Conservation (phyloP, 2,888 invertebrate genomes). For the Stictocephala bisonia region DNA sequence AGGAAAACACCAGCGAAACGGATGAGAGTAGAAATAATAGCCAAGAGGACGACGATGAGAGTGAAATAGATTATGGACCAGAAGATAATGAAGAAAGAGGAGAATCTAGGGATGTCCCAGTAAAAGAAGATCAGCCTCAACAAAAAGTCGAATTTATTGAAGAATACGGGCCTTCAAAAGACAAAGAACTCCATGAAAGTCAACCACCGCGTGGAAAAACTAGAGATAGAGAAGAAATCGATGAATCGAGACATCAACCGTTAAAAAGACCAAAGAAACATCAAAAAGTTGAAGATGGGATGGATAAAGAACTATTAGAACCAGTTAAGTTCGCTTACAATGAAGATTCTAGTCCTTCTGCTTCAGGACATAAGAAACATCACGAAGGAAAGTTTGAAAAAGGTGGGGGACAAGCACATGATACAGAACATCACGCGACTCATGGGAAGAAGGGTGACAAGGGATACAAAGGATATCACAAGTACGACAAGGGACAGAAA, state of each 20-base stretch:
- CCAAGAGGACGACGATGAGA: neutral
- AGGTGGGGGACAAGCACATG: conserved; percentile 70
- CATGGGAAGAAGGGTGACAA: conserved; percentile 74
- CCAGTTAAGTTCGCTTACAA: conserved; percentile 41
- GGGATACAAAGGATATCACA: conserved; percentile 73
- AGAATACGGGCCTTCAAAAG: conserved; percentile 4
- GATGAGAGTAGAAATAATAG: neutral
- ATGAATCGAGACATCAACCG: neutral
- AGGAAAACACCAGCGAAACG: too few species aligned
- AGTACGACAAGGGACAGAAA: conserved; percentile 72
- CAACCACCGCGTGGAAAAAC: conserved; percentile 30
- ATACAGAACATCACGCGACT: conserved; percentile 69
- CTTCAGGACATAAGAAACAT: conserved; percentile 22
- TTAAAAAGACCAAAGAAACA: conserved; percentile 45
- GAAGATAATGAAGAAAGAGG: conserved; percentile 43
- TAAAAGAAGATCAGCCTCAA: conserved; percentile 43
- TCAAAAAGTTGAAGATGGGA: conserved; percentile 29
- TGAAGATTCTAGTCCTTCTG: conserved; percentile 31
- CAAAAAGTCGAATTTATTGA: conserved; percentile 3
- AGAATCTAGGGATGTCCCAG: conserved; percentile 45
- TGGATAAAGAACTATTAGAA: conserved; percentile 29
- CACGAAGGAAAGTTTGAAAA: conserved; percentile 59
- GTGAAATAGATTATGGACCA: neutral
- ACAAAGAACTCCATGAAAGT: too few species aligned
- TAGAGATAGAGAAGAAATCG: conserved; percentile 47